Conservation (phyloP, 2,888 invertebrate genomes). For the Platyscelio sp. region DNA sequence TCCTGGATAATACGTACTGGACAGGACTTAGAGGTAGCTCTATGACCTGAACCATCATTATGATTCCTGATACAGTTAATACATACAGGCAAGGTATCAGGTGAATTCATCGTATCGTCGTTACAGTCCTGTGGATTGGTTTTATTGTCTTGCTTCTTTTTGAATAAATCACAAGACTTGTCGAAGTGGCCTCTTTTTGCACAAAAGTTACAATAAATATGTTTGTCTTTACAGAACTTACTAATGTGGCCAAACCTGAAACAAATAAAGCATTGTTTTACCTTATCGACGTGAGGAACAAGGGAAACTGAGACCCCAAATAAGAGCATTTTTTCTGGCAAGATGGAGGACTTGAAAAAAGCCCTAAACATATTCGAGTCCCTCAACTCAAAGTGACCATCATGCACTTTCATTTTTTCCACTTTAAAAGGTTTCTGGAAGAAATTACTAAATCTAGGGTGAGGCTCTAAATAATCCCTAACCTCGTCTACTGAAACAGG, state of each 20-base stretch:
- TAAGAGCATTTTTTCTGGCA: constrained; percentile 23
- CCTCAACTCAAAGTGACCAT: background rate
- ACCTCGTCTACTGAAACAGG: background rate
- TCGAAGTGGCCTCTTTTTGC: constrained; percentile 1
- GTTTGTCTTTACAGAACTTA: constrained; percentile 6
- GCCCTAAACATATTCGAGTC: constrained; percentile 17
- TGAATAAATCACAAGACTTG: no score
- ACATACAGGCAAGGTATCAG: no score
- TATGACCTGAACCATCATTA: no score
- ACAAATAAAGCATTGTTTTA: constrained; percentile 18
- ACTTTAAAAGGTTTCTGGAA: constrained; percentile 7
- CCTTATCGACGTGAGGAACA: constrained; percentile 10
- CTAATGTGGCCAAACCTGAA: constrained; percentile 20
- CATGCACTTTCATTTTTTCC: constrained; percentile 13
- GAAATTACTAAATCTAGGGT: background rate
- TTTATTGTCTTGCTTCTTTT: no score
- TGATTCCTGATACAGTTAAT: no score
- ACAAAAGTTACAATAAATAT: constrained; percentile 9
- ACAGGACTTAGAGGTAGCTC: background rate
- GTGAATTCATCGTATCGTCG: no score
- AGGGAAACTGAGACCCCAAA: background rate
- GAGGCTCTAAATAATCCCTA: background rate
- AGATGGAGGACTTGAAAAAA: background rate
- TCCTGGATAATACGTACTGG: background rate
- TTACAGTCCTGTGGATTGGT: no score